phyloP scores from a whole-genome alignment of 1,140 invertebrate genomes.

The Hypsibius dujardini region DNA sequence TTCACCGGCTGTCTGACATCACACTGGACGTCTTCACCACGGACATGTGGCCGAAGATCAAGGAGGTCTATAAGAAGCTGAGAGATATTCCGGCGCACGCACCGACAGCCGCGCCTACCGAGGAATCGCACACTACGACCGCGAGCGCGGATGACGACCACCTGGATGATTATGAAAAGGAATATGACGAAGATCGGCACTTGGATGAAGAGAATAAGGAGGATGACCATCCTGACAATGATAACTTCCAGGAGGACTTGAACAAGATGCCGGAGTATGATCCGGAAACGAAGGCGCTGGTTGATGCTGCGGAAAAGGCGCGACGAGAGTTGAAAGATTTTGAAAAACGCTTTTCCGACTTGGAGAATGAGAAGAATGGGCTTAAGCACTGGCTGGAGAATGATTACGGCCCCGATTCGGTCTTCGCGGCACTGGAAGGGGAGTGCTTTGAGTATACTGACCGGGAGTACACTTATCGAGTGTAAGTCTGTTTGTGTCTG shows the following conservation, averaged over 20 bases:
- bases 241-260: conserved; percentile 29
- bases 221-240: conserved; percentile 26
- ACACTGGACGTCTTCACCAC: conserved; percentile 28
- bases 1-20: conserved; percentile 17
- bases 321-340: conserved; percentile 56
- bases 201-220: conserved; percentile 23
- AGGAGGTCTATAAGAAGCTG: conserved; percentile 29
- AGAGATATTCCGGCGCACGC: neutral
- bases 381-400: conserved; percentile 50
- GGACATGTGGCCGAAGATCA: conserved; percentile 32
- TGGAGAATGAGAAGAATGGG: conserved; percentile 48
- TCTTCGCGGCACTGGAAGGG: conserved; percentile 68
- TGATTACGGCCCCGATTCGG: conserved; percentile 76
- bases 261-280: conserved; percentile 52
- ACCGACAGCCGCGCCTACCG: neutral
- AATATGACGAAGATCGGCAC: conserved; percentile 33
- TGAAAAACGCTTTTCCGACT: conserved; percentile 53
- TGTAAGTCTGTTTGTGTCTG: too few relatives aligned
- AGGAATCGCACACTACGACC: conserved; percentile 21
- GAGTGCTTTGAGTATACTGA: conserved; percentile 81
- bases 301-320: conserved; percentile 62
- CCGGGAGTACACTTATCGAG: conserved; percentile 77
- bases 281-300: conserved; percentile 64
- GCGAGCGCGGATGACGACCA: conserved; percentile 23
- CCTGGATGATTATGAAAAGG: conserved; percentile 29